Conservation (phyloP, 2,797 vertebrate genomes). For the Rhodeus uyekii region DNA sequence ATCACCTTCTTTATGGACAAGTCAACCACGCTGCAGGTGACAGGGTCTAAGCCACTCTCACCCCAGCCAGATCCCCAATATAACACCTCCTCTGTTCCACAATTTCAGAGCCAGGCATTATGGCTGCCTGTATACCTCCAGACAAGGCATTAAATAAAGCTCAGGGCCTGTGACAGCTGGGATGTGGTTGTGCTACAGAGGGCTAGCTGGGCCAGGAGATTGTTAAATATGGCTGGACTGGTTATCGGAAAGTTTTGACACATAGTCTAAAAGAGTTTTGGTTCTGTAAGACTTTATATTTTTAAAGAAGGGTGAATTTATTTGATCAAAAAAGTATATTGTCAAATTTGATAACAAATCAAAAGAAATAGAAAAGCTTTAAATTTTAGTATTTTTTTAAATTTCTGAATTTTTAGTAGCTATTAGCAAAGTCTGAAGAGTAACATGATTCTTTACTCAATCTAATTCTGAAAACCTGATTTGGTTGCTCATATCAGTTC, state of each 20-base stretch:
- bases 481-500: too few species aligned
- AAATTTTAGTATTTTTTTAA: not conserved
- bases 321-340: not conserved
- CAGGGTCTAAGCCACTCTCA: slow-evolving; percentile 33
- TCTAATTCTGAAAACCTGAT: not conserved
- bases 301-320: not conserved
- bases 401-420: not conserved
- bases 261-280: not conserved
- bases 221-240: slow-evolving; percentile 7
- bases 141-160: slow-evolving; percentile 68
- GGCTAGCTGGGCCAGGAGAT: not conserved
- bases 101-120: slow-evolving; percentile 50
- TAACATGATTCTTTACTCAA: not conserved
- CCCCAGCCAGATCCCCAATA: slow-evolving; percentile 38
- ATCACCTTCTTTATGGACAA: slow-evolving; percentile 53
- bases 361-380: accelerated
- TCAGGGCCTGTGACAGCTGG: slow-evolving; percentile 67
- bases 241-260: slow-evolving; percentile 10
- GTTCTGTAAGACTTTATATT: not conserved
- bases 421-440: not conserved
- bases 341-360: not conserved
- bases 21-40: slow-evolving; percentile 39
- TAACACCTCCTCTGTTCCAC: slow-evolving; percentile 57
- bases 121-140: slow-evolving; percentile 61
- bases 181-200: slow-evolving; percentile 32